Conservation (phyloP, 2,888 invertebrate genomes). For the Lasiommata megera region DNA sequence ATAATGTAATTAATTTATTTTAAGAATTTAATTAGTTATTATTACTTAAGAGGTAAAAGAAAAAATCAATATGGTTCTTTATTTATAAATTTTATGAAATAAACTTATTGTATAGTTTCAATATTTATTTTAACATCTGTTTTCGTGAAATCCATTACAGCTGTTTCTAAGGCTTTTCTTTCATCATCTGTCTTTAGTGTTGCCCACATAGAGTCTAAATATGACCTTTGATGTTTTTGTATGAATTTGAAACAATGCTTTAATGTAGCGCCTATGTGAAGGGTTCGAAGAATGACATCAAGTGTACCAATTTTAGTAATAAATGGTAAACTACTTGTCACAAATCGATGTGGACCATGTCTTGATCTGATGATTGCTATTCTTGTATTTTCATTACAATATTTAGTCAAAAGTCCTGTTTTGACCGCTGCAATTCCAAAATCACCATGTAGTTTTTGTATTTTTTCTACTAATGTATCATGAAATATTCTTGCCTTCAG, state of each 20-base stretch:
- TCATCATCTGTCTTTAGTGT: conserved; percentile 83
- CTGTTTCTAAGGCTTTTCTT: conserved; percentile 76
- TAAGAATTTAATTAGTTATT: too few relatives aligned
- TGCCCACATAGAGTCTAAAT: conserved; percentile 83
- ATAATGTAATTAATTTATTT: too few relatives aligned
- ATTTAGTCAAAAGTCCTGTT: conserved; percentile 88
- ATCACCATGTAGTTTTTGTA: conserved; percentile 88
- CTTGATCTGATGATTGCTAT: conserved; percentile 87
- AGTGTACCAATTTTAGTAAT: conserved; percentile 85
- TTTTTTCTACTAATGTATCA: conserved; percentile 80
- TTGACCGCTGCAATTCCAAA: conserved; percentile 87
- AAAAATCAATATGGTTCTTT: too few relatives aligned
- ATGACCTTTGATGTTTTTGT: conserved; percentile 84
- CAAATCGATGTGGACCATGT: conserved; percentile 88
- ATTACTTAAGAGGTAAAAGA: too few relatives aligned
- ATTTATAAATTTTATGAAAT: too few relatives aligned
- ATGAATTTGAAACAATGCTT: conserved; percentile 90
- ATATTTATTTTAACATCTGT: conserved; percentile 70
- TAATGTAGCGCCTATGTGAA: conserved; percentile 89
- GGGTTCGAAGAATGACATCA: conserved; percentile 82
- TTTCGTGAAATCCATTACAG: conserved; percentile 71
- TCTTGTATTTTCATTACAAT: conserved; percentile 88
- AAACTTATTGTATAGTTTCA: conserved; percentile 42
- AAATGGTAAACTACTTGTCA: conserved; percentile 85
- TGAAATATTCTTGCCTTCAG: conserved; percentile 79